Conservation (phyloP, 2,113 vertebrate genomes). For the Pholis gunnellus region DNA sequence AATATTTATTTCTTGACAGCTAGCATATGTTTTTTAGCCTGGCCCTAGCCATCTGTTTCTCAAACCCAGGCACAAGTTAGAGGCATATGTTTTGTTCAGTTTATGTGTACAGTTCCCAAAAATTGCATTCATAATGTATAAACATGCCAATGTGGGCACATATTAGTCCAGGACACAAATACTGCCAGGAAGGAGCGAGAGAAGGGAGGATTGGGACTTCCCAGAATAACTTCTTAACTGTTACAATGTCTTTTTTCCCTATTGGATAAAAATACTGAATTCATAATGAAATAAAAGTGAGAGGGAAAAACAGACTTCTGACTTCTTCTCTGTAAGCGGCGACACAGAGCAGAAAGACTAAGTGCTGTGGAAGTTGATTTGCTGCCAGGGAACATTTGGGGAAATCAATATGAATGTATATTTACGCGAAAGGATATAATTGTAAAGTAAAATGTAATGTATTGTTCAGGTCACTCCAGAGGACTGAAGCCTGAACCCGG, state of each 20-base stretch:
- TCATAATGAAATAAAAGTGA: slow-evolving; percentile 58
- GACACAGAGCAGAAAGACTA: slow-evolving; percentile 20
- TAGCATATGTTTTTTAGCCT: slow-evolving; percentile 17
- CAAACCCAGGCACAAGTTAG: slow-evolving; percentile 44
- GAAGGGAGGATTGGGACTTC: slow-evolving; percentile 38
- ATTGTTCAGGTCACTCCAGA: slow-evolving; percentile 58
- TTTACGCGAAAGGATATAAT: slow-evolving; percentile 73
- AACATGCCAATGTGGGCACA: slow-evolving; percentile 67
- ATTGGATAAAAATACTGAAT: slow-evolving; percentile 59
- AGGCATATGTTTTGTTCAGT: slow-evolving; percentile 58
- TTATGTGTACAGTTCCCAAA: slow-evolving; percentile 51
- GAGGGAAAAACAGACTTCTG: slow-evolving; percentile 25
- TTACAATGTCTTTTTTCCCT: slow-evolving; percentile 51
- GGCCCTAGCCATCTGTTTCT: slow-evolving; percentile 55
- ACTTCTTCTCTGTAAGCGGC: slow-evolving; percentile 1
- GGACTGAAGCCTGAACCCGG: slow-evolving; percentile 14
- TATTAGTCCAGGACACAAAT: slow-evolving; percentile 66
- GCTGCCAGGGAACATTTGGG: slow-evolving; percentile 66
- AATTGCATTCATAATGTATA: slow-evolving; percentile 73
- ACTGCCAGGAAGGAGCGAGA: slow-evolving; percentile 46
- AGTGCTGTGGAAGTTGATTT: slow-evolving; percentile 61
- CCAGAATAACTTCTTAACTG: slow-evolving; percentile 60
- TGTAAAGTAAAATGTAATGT: slow-evolving; percentile 75
- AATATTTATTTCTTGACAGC: slow-evolving; percentile 46
- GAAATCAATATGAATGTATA: slow-evolving; percentile 79